Base-by-base conservation (phyloP, 2,888 invertebrate species). In the Platypus cylindrus region DNA sequence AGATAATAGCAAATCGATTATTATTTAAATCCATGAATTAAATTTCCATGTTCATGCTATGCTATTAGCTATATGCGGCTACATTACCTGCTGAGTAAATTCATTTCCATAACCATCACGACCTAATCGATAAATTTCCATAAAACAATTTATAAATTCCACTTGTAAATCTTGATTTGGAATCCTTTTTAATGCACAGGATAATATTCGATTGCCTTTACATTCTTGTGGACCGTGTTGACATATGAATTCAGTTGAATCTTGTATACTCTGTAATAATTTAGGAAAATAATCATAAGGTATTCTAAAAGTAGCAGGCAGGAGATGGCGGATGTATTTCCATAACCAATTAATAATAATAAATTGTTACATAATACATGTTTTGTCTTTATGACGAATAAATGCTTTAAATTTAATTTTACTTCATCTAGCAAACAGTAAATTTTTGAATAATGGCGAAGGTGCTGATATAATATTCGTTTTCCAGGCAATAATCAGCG, bases 151-250 rank as follows among this genome's bases (percentile, higher is more conserved):
- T 1, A 56, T 51, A 42, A 50, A 61, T 38, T 58, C 49, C 3
- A 60, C 55, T 49, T 59, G 54, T 9, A 43, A 33, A 47, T 50
- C 53, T 47, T 63, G 62, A 43, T 65, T 50, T 15, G 41, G 20
- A 47, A 64, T 49, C 37, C 48, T 50, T 20, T 56, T 50, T 32
- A 76, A 51, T 3, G 69, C 65, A 51, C 78, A 77, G 26, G 73
- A 72, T 50, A 76, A 73, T 22, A 75, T 61, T 35, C 67, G 59
- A 50, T 78, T 77, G 3, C 75, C 75, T 27, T 59, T 54, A 43
- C 78, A 78, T 51, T 77, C 77, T 1, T 56, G 45, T 0, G 70
- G 65, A 1, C 78, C 77, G 49, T 76, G 76, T 54, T 76, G 76
- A 49, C 78, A 78, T 39, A 58, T 51, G 35, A 53, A 52, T 25